Evolutionary conservation across 2,888 invertebrate species (phyloP).

Genomic region (Orthonychiurus folsomi): DNA sequence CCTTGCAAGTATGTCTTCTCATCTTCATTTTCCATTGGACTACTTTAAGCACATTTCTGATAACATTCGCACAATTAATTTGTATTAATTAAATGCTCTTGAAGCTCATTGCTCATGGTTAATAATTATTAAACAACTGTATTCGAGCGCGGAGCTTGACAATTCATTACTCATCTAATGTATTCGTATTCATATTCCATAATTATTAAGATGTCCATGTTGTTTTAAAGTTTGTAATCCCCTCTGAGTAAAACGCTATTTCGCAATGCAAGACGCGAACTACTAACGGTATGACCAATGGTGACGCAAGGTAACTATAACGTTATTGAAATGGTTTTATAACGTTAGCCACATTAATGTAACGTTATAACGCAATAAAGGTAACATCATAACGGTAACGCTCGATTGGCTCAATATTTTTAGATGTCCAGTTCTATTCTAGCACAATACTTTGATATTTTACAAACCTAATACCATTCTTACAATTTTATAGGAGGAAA

Average conservation of each 20-base stretch:
- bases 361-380: background rate
- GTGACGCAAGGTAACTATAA: slow-evolving; percentile 6
- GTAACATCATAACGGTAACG: background rate
- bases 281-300: background rate
- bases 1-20: background rate
- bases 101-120: too few species aligned
- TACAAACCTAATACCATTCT: too few species aligned
- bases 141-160: background rate
- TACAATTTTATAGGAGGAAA: slow-evolving; percentile 15
- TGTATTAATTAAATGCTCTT: background rate
- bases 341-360: slow-evolving; percentile 8
- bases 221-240: background rate
- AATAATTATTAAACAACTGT: background rate
- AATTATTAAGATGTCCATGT: too few species aligned
- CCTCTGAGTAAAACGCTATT: background rate
- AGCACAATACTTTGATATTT: too few species aligned
- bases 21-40: background rate
- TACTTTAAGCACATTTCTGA: background rate
- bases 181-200: background rate
- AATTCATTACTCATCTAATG: background rate
- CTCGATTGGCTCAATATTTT: background rate
- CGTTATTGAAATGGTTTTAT: slow-evolving; percentile 6
- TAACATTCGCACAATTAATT: background rate
- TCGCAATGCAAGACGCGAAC: background rate
- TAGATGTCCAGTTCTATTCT: background rate